Base-by-base conservation (phyloP, 2,888 invertebrate species). In the Chalcosyrphus nemorum region DNA sequence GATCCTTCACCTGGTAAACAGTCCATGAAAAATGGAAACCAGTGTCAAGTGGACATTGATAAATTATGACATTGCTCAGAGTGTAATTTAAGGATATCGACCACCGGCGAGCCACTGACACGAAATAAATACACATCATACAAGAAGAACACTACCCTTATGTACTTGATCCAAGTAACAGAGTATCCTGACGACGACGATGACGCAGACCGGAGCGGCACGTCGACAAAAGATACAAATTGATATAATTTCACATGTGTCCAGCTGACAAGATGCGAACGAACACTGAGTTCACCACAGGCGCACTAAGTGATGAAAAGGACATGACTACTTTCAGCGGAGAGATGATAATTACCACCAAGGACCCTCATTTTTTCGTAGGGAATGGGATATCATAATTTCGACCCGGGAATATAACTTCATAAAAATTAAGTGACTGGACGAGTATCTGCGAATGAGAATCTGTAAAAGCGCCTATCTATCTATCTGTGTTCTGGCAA, bases 31-130 rank as follows among this genome's bases (percentile, higher is more conserved):
- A 81, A 76, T 81, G 70, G 41, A 57, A 52, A 52, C 57, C 41
- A 59, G 63, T 24, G 76, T 76, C 76, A 70, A 70, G 57, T 71
- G 70, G 76, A 81, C 81, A 57, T 57, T 81, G 81, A 81, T 59
- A 71, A 65, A 81, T 76, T 47, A 57, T 45, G 57, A 19, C 47
- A 56, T 50, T 21, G 56, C 52, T 70, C 61, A 19, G 63, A 19
- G 63, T 59, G 59, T 80, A 68, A 74, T 74, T 66, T 59, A 61
- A 74, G 74, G 61, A 74, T 68, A 80, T 74, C 74, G 74, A 74
- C 66, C 45, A 21, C 24, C 21, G 57, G 24, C 35, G 24, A 78
- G 19, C 50, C 66, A 66, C 66, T 70, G 54, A 68, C 50, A 32
- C 47, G 66, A 66, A 74, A 66, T 68, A 66, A 68, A 68, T 59